Base-by-base conservation (phyloP, 2,113 vertebrate species). In the Bubalus kerabau region DNA sequence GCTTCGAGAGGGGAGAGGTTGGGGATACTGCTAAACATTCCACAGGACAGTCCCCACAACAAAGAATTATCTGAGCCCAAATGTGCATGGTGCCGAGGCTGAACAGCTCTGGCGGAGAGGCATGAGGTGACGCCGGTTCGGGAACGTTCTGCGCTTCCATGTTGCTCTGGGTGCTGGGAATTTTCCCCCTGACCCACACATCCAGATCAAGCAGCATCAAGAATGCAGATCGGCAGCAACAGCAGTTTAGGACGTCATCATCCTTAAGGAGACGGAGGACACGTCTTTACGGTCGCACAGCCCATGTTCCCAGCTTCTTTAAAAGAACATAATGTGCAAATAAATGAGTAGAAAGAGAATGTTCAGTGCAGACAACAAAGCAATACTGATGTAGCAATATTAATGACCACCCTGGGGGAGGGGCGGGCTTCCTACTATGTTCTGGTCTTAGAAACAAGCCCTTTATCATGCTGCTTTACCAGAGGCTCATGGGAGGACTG, bases 101-200 rank as follows among this genome's bases (percentile, higher is more conserved):
- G 40, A 14, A 52, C 40, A n/a, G 3, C 32, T 36, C 84, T 7
- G 2, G 4, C 2, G 9, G 36, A 62, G 15, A 74, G 59, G 4
- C 5, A 21, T 5, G n/a, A 23, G 11, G 7, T 9, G 7, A 9
- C 12, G 36, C 17, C 16, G 3, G 11, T 30, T 62, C 40, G 0
- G 0, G 1, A 26, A 56, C 28, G 23, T 8, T 56, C 90, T 92
- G 4, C 3, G 56, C 50, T 26, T 10, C 40, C 54, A 0, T 1
- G 10, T 10, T 21, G 23, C 21, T 8, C 15, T 32, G 43, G 19
- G 40, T 5, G 28, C 57, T 4, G 23, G 71, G 2, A 1, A 48
- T 23, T 24, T 11, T 30, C 10, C 10, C 43, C 3, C 30, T 2
- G 21, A 92, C 26, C 17, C 1, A 15, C 19, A 17, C 11, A 17